phyloP scores from a whole-genome alignment of 2,113 vertebrate genomes.

The Tiliqua scincoides region DNA sequence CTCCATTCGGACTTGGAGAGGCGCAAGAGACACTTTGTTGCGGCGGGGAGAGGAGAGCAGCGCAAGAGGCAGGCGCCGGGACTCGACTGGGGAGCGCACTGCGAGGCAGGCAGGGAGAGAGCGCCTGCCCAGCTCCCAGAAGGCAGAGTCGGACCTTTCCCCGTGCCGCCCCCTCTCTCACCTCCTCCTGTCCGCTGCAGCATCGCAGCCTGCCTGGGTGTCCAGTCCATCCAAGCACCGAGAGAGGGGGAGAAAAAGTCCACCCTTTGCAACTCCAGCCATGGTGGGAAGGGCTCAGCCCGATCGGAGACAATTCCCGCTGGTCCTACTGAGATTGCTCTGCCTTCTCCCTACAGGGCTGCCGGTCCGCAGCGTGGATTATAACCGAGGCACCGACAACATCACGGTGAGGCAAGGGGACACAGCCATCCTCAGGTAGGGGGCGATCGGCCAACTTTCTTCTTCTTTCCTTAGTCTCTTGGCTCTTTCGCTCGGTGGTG shows the following conservation, averaged over 20 bases:
- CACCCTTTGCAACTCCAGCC: constrained; percentile 77
- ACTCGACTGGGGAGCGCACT: neutral
- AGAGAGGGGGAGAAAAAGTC: constrained; percentile 47
- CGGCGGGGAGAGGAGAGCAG: neutral
- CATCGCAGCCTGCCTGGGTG: neutral
- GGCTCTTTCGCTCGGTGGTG: neutral
- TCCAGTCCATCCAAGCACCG: constrained; percentile 26
- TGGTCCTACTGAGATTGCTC: constrained; percentile 95
- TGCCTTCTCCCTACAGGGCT: constrained; percentile 99
- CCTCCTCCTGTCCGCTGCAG: neutral
- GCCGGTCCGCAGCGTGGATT: constrained; percentile 98
- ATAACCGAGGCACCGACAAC: constrained; percentile 98
- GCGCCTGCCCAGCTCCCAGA: neutral
- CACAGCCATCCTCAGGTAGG: constrained; percentile 98
- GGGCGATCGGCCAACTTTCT: constrained; percentile 71
- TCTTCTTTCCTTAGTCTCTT: neutral
- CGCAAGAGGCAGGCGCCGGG: neutral
- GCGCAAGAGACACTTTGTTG: neutral
- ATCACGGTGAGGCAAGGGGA: constrained; percentile 99
- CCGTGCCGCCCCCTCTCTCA: neutral
- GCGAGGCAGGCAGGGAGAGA: neutral
- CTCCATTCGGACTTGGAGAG: neutral
- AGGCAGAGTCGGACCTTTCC: constrained; percentile 4
- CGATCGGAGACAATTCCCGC: constrained; percentile 92
- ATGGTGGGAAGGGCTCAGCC: constrained; percentile 89